Evolutionary conservation across 2,797 vertebrate genomes (phyloP).

Genomic region (Cichlasoma orientale): DNA sequence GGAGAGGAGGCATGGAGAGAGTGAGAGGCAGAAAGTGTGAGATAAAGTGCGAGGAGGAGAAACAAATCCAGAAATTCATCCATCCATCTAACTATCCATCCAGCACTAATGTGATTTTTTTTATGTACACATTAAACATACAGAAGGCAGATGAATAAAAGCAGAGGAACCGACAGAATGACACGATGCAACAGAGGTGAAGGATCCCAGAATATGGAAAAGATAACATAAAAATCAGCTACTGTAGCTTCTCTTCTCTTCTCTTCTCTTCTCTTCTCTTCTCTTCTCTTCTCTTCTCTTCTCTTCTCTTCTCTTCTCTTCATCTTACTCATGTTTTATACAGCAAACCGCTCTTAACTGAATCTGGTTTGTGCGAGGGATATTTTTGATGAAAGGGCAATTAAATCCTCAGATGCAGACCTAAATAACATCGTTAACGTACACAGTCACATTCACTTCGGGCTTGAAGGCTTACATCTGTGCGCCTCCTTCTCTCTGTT

Average conservation of each 20-base stretch:
- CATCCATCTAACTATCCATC: neutral
- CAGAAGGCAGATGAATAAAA: neutral
- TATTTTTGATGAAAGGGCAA: neutral
- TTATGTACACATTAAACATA: conserved; percentile 33
- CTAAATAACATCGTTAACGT: conserved; percentile 10
- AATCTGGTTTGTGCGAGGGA: neutral
- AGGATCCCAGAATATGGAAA: neutral
- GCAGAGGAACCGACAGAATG: neutral
- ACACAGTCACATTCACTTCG: neutral
- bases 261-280: neutral
- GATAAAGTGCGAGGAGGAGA: conserved; percentile 47
- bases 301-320: neutral
- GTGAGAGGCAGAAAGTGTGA: conserved; percentile 62
- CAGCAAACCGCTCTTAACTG: neutral
- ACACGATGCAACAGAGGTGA: neutral
- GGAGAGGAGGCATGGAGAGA: conserved; percentile 53
- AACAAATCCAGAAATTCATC: conserved; percentile 37
- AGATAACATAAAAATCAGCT: neutral
- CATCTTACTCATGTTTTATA: neutral
- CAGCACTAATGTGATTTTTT: conserved; percentile 6
- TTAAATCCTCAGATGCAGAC: neutral
- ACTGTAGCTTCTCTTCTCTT: neutral
- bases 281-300: neutral
- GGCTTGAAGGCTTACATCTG: neutral
- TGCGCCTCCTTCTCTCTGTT: neutral